Base-by-base conservation (phyloP, 2,797 vertebrate species). In the Borostomias antarcticus region DNA sequence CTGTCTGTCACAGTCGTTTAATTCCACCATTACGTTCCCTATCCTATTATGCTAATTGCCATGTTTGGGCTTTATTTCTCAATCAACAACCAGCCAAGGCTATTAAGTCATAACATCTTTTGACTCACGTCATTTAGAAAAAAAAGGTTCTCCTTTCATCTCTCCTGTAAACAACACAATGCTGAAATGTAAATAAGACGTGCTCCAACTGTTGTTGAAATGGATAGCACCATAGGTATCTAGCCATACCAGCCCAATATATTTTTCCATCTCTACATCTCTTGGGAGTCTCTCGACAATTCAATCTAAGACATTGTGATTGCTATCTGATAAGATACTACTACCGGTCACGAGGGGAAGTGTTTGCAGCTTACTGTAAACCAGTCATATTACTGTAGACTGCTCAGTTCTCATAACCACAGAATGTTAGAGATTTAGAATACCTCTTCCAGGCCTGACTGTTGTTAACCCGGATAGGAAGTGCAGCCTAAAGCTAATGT, bases 41-140 rank as follows among this genome's bases (percentile, higher is more conserved):
- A 90, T 89, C 86, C 85, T 86, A 88, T 90, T 91, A 92, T 80
- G 86, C 83, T 91, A 91, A 91, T 89, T 88, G 86, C 66, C 80
- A 84, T 85, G 88, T 89, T 87, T 28, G 32, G 45, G 57, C 53
- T 66, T 79, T 70, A 62, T 83, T 88, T 89, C 82, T 78, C 73
- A 89, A 91, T 88, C 86, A 90, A 89, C 85, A 88, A 82, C 69
- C 83, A 88, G 77, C 73, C 79, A 82, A 80, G 77, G 82, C 81
- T 86, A 85, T 90, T 90, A 87, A 85, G 73, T 80, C 82, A 86
- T 89, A 89, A 76, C 67, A 57, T 75, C 62, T 67, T 58, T 45
- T 43, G 82, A 81, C 70, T 82, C 85, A 70, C 73, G 2, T 32
- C 43, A 62, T 47, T 70, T 58, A 9, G 7, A 19, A 50, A 19